These are phyloP conservation scores for Stegostoma tigrinum DNA, from an alignment of 2,113 vertebrate species.

Conservation along the genomic window DNA sequence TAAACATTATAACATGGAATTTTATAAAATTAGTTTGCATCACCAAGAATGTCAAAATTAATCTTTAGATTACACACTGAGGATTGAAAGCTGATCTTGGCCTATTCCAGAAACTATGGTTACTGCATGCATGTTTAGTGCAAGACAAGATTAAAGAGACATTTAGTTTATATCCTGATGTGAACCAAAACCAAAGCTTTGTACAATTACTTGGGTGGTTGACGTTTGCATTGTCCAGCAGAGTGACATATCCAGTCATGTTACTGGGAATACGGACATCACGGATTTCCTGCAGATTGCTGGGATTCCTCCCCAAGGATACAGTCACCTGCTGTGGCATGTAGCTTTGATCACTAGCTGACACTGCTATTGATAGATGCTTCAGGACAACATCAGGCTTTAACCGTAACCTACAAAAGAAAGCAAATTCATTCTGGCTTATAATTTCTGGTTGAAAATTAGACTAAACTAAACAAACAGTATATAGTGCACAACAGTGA, in stretches of 20 bases:
- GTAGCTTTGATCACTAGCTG: constrained; percentile 90
- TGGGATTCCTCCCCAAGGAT: constrained; percentile 77
- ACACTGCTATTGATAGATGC: constrained; percentile 84
- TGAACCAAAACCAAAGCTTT: constrained; percentile 39
- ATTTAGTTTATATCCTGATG: constrained; percentile 25
- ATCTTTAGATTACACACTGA: neutral
- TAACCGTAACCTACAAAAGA: constrained; percentile 76
- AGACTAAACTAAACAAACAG: neutral
- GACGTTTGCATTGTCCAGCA: constrained; percentile 93
- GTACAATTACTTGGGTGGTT: constrained; percentile 83
- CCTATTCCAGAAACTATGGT: neutral
- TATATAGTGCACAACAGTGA: neutral
- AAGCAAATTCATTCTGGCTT: neutral
- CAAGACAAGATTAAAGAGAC: neutral
- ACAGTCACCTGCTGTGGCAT: constrained; percentile 96
- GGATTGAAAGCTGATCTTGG: neutral
- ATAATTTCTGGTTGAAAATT: neutral
- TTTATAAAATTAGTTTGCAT: neutral
- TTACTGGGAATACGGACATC: constrained; percentile 94
- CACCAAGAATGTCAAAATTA: neutral
- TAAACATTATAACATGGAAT: neutral
- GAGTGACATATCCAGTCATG: constrained; percentile 85
- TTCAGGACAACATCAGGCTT: constrained; percentile 87
- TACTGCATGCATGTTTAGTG: neutral
- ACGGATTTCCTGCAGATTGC: constrained; percentile 82